Evolutionary conservation across 2,797 vertebrate species (phyloP), one percentile per base, ranked within the genome.

Genomic region (Megalops cyprinoides): DNA sequence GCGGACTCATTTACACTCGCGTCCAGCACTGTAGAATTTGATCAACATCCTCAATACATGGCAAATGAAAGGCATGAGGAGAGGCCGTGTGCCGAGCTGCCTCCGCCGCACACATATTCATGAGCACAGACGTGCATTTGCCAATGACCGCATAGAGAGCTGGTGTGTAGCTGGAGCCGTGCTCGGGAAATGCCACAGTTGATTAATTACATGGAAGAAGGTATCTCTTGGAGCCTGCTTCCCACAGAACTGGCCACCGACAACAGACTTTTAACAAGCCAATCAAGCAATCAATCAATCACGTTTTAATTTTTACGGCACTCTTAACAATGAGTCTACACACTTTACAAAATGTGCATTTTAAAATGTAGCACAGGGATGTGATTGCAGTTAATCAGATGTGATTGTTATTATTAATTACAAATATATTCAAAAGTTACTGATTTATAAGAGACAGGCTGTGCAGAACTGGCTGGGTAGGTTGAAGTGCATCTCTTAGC

Each of bases 11-110:
- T 87, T 87, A 85, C 83, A 73, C 77, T 71, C 79, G 34, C 84
- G 79, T 84, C 83, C 85, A 62, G n/a, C 78, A 77, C 75, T 69
- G 84, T 85, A 76, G 82, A 83, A 82, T 87, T 87, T 84, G 84
- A 85, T 90, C 81, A 84, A 46, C 77, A 9, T 75, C 80, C 75
- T 60, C 76, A 62, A 67, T 81, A 48, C 53, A 37, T 65, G 31
- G 6, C 76, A 78, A 69, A 85, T 78, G 51, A 53, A 48, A 25
- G 77, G 12, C 34, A 18, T 18, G 31, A 18, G 34, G 20, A 4
- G 15, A 14, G 58, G 58, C 8, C 10, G 25, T 37, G 10, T 5
- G 34, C 34, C 4, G 3, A 18, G 62, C 62, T 39, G 0, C 15
- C 4, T 20, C 31, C 58, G 10, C n/a, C 15, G 0, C 28, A 28